These are phyloP conservation scores for Pteronotus mesoamericanus DNA, from an alignment of 2,797 vertebrate genomes.

Conservation along the genomic window DNA sequence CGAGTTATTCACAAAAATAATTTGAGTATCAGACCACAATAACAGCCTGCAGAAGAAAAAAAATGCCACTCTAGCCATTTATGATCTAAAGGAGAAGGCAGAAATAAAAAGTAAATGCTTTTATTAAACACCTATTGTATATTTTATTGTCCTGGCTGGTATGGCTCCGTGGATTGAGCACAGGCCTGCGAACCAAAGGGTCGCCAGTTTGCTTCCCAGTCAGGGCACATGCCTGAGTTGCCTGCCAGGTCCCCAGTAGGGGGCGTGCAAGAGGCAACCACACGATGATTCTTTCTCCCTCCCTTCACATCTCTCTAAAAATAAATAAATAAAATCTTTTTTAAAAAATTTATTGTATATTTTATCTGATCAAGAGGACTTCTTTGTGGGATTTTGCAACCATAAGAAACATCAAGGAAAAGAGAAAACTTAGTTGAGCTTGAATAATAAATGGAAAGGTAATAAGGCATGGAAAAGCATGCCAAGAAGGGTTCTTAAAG, in stretches of 20 bases:
- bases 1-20: conserved; percentile 16
- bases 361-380: not conserved
- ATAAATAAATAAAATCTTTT: too few species aligned
- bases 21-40: not conserved
- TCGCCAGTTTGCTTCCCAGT: too few species aligned
- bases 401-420: not conserved
- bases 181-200: too few species aligned
- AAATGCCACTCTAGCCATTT: not conserved
- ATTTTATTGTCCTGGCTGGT: too few species aligned
- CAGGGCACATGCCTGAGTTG: too few species aligned
- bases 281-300: too few species aligned
- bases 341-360: not conserved
- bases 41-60: not conserved
- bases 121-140: not conserved
- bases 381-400: not conserved
- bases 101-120: not conserved
- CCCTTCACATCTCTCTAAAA: too few species aligned
- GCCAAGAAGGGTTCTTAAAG: not conserved
- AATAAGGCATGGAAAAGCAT: not conserved
- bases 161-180: too few species aligned
- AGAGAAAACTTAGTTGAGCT: not conserved
- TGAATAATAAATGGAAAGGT: conserved; percentile 23
- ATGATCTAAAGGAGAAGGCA: not conserved
- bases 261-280: too few species aligned
- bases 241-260: too few species aligned